Percentiles rank a stretch among this genome's conserved stretches.
These are phyloP conservation scores for Osmerus mordax DNA, from an alignment of 2,113 vertebrate genomes.

Conservation along the genomic window DNA sequence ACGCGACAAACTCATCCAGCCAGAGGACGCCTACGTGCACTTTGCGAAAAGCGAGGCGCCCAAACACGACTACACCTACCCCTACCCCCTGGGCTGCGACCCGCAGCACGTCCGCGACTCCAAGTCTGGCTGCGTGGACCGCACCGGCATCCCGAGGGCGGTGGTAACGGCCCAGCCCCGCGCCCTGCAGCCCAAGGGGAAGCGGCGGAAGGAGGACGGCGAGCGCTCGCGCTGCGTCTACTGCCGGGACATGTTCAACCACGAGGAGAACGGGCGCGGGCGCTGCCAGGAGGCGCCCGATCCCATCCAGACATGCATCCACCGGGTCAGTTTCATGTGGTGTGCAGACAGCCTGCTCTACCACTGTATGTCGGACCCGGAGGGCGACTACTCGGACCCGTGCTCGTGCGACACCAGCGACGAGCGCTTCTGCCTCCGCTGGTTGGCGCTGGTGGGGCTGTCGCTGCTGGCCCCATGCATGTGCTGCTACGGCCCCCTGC, in stretches of 20 bases:
- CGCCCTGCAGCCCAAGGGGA: slow-evolving; percentile 67
- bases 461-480: slow-evolving; percentile 96
- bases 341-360: slow-evolving; percentile 96
- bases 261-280: slow-evolving; percentile 84
- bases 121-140: slow-evolving; percentile 76
- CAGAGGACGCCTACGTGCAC: slow-evolving; percentile 79
- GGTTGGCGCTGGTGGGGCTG: slow-evolving; percentile 88
- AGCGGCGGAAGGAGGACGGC: slow-evolving; percentile 73
- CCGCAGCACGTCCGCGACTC: slow-evolving; percentile 64
- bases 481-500: slow-evolving; percentile 95
- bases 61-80: slow-evolving; percentile 88
- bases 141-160: slow-evolving; percentile 29
- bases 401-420: slow-evolving; percentile 94
- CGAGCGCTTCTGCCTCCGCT: slow-evolving; percentile 94
- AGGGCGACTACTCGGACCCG: slow-evolving; percentile 95
- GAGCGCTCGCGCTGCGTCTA: slow-evolving; percentile 86
- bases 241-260: slow-evolving; percentile 93
- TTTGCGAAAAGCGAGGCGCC: slow-evolving; percentile 84
- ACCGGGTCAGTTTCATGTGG: slow-evolving; percentile 95
- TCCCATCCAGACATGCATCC: slow-evolving; percentile 86
- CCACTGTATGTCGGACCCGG: slow-evolving; percentile 97
- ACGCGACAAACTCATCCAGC: slow-evolving; percentile 70
- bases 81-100: slow-evolving; percentile 70
- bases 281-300: slow-evolving; percentile 92
- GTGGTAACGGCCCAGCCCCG: slow-evolving; percentile 85